Evolutionary conservation across 1,140 invertebrate species (phyloP), one percentile per base, ranked within the genome.

Genomic region (Aphis craccivora): DNA sequence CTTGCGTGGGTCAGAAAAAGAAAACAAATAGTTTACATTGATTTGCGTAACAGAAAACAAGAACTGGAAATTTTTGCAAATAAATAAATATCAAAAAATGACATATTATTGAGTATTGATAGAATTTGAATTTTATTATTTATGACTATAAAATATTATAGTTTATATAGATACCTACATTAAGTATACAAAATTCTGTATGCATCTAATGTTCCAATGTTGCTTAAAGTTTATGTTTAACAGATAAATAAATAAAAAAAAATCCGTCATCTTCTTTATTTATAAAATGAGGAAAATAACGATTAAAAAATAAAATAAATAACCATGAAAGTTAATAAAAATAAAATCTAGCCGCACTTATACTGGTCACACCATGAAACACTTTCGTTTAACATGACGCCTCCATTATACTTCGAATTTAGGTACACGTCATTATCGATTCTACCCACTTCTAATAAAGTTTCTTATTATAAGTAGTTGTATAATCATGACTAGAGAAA

Each of bases 321-420:
- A 76, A 35, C 60, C 14, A 76, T 18, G 11, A 76, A 67, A n/a
- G 60, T n/a, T 67, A 67, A 67, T 30, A 30, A 67, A 30, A 67
- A 76, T n/a, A n/a, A 76, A 76, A 14, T 35, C 8, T 30, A 8
- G 11, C 37, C 4, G 3, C 37, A 40, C 22, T 40, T 83, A 84
- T 43, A 40, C 6, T 20, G 81, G 23, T 84, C 37, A 22, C 9
- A 40, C 37, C 30, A 86, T 20, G 11, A 40, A 86, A 86, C 43
- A 86, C 84, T 86, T 86, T 86, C 84, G 40, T 45, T 45, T 30
- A 43, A 86, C 40, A 43, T 25, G 40, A 86, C 83, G 83, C 83
- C 83, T 86, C 40, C 40, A 40, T 86, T 86, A 23, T 40, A 84
- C 22, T 45, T n/a, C 43, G 11, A 45, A 40, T 40, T 40, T 40